A percentile compares a stretch with the other conserved stretches of the same genome.
Evolutionary conservation across 92 coral and sea anemone species (phyloP).

Genomic region (Phenganax marumi): DNA sequence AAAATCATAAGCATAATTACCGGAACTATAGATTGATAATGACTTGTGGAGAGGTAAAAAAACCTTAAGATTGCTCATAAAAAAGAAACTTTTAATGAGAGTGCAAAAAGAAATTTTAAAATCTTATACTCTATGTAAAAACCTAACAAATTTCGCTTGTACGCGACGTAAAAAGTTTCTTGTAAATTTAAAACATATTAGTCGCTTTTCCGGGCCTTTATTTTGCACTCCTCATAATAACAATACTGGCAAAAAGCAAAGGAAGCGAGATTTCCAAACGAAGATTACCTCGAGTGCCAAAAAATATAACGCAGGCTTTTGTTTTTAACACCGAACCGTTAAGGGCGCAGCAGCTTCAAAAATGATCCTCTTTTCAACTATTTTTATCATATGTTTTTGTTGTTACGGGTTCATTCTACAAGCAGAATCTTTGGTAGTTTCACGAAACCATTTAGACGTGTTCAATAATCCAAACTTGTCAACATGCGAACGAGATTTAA

Average conservation of each 20-base stretch:
- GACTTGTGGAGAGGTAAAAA: too few relatives aligned
- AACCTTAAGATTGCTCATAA: too few relatives aligned
- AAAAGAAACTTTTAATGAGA: too few relatives aligned
- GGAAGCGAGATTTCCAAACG: background rate
- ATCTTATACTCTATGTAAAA: too few relatives aligned
- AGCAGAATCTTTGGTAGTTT: background rate
- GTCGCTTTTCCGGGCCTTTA: background rate
- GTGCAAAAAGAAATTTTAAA: too few relatives aligned
- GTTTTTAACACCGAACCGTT: background rate
- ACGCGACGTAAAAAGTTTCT: too few relatives aligned
- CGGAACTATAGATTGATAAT: too few relatives aligned
- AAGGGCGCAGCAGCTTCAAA: background rate
- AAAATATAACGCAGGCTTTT: background rate
- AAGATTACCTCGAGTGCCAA: too few relatives aligned
- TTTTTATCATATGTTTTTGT: background rate
- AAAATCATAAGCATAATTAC: too few relatives aligned
- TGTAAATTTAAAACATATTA: background rate
- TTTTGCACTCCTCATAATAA: background rate
- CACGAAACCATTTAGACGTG: constrained; percentile 9
- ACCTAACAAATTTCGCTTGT: too few relatives aligned
- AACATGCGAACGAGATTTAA: background rate
- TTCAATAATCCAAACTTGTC: constrained; percentile 10
- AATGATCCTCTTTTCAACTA: background rate
- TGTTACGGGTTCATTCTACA: background rate
- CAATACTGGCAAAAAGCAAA: background rate